Evolutionary conservation across 2,113 vertebrate species (phyloP).

Genomic region (Girardinichthys multiradiatus): DNA sequence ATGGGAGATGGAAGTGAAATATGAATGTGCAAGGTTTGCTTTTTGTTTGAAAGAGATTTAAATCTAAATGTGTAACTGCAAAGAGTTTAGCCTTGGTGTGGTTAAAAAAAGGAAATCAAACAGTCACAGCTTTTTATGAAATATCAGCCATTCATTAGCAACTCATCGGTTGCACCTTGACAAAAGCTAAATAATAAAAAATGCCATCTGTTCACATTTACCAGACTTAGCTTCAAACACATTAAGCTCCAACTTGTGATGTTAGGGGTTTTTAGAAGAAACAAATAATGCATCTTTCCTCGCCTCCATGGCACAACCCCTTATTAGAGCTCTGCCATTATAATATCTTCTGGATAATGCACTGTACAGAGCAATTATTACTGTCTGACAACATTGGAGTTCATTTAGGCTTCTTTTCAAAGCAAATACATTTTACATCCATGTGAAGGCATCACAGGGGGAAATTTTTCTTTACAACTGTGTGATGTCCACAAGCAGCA

Average conservation of each 20-base stretch:
- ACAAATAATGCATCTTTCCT: constrained; percentile 45
- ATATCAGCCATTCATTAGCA: constrained; percentile 14
- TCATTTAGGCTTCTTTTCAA: constrained; percentile 65
- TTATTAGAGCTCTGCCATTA: constrained; percentile 65
- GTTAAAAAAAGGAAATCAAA: not conserved
- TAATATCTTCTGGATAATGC: constrained; percentile 66
- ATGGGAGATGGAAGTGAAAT: constrained; percentile 59
- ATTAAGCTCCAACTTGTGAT: constrained; percentile 17
- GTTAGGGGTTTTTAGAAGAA: constrained; percentile 30
- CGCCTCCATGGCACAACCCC: constrained; percentile 53
- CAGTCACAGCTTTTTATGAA: constrained; percentile 26
- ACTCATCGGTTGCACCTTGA: constrained; percentile 1
- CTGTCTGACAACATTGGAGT: constrained; percentile 66
- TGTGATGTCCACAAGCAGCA: constrained; percentile 25
- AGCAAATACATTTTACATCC: constrained; percentile 52
- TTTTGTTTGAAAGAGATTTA: constrained; percentile 44
- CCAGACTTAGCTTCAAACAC: constrained; percentile 6
- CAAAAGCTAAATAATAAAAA: constrained; percentile 17
- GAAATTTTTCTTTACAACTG: constrained; percentile 35
- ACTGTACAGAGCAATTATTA: constrained; percentile 71
- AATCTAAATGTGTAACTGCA: constrained; percentile 28
- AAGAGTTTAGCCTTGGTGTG: too few relatives aligned
- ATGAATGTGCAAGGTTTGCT: constrained; percentile 48
- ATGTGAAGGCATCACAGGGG: constrained; percentile 6
- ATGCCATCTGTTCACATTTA: constrained; percentile 1